phyloP scores from a whole-genome alignment of 2,888 invertebrate species.

The Acholoe squamosa region DNA sequence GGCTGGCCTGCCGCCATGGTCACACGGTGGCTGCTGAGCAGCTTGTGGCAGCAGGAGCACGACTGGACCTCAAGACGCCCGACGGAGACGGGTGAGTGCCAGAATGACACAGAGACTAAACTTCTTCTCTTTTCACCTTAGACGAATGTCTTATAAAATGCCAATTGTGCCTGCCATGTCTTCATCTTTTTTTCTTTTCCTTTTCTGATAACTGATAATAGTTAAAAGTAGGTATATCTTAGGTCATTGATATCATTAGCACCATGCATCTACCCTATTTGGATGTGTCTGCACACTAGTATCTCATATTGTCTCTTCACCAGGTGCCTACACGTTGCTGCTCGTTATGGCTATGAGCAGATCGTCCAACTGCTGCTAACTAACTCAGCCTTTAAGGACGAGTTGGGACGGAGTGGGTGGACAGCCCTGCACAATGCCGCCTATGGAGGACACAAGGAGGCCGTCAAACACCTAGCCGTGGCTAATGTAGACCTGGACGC shows the following conservation, averaged over 20 bases:
- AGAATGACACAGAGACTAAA: too few relatives aligned
- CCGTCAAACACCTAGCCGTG: conserved; percentile 78
- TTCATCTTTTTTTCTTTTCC: too few relatives aligned
- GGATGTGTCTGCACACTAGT: too few relatives aligned
- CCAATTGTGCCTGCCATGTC: too few relatives aligned
- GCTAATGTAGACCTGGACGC: conserved; percentile 75
- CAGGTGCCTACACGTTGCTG: conserved; percentile 26
- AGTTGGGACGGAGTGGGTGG: conserved; percentile 76
- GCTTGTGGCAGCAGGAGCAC: conserved; percentile 52
- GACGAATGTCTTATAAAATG: too few relatives aligned
- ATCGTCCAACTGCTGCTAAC: conserved; percentile 43
- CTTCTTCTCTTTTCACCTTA: too few relatives aligned
- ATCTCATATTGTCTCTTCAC: too few relatives aligned
- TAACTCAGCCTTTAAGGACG: conserved; percentile 57
- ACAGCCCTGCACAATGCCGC: conserved; percentile 81
- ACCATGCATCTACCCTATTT: too few relatives aligned
- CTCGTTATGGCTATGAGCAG: conserved; percentile 46
- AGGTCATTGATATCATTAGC: too few relatives aligned
- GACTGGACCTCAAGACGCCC: not conserved
- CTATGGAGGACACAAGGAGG: conserved; percentile 77
- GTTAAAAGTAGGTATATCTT: too few relatives aligned
- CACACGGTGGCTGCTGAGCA: conserved; percentile 35
- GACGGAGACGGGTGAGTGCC: conserved; percentile 23
- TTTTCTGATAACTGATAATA: too few relatives aligned
- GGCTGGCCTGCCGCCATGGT: conserved; percentile 36